phyloP scores from a whole-genome alignment of 1,140 invertebrate species.

The Pomacea maculata region DNA sequence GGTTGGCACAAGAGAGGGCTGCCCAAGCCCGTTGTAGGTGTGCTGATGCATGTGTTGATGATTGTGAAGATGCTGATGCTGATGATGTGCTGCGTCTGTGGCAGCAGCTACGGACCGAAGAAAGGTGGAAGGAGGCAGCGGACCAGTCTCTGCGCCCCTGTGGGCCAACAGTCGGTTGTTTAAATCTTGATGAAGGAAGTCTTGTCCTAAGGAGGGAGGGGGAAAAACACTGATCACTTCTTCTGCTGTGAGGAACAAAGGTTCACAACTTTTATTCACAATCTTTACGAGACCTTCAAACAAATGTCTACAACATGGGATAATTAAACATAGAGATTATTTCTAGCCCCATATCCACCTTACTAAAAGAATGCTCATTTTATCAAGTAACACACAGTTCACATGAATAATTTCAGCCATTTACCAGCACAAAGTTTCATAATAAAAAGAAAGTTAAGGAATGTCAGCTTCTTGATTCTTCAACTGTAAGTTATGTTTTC shows the following conservation, averaged over 20 bases:
- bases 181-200: constrained; percentile 88
- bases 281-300: no score
- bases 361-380: no score
- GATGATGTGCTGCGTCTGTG: constrained; percentile 69
- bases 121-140: constrained; percentile 72
- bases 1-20: constrained; percentile 70
- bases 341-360: no score
- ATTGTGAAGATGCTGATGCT: constrained; percentile 74
- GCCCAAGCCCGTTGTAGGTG: constrained; percentile 84
- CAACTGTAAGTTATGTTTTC: no score
- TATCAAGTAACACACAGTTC: no score
- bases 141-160: constrained; percentile 71
- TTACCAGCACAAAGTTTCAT: no score
- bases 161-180: constrained; percentile 88
- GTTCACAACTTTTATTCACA: no score
- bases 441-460: no score
- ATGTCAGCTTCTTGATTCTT: no score
- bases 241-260: neutral
- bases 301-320: no score
- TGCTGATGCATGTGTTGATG: constrained; percentile 78
- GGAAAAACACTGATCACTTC: neutral
- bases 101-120: constrained; percentile 81
- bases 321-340: no score
- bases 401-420: no score
- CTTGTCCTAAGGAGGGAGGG: constrained; percentile 65